Percentiles rank a stretch among this genome's conserved stretches.
These are phyloP conservation scores for Sparidentex hasta DNA, from an alignment of 2,797 vertebrate species.

Conservation along the genomic window DNA sequence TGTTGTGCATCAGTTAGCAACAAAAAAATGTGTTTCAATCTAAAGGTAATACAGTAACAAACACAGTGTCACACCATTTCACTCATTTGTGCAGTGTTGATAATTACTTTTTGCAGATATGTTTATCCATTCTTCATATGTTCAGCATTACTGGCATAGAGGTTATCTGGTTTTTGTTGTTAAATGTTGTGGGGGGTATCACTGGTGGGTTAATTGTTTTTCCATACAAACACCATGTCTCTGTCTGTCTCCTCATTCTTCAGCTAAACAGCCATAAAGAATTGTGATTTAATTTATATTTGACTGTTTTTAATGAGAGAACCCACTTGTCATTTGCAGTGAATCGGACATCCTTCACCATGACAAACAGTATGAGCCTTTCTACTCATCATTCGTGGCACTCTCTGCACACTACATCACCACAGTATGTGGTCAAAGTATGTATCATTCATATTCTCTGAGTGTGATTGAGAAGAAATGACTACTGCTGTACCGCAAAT, in stretches of 20 bases:
- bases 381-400: slow-evolving; percentile 99
- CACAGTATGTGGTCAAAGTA: slow-evolving; percentile 97
- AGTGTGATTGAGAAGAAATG: neutral
- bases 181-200: neutral
- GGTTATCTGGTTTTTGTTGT: neutral
- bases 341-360: slow-evolving; percentile 98
- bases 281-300: slow-evolving; percentile 8
- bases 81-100: neutral
- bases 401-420: slow-evolving; percentile 99
- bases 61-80: neutral
- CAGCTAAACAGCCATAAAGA: neutral
- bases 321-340: slow-evolving; percentile 82
- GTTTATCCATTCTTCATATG: neutral
- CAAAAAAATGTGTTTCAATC: neutral
- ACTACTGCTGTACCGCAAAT: neutral
- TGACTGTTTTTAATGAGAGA: slow-evolving; percentile 13
- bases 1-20: neutral
- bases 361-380: slow-evolving; percentile 99
- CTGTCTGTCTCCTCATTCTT: neutral
- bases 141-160: neutral
- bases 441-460: slow-evolving; percentile 73
- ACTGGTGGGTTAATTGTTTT: neutral
- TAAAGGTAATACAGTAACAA: neutral
- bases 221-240: neutral
- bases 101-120: neutral